Conservation (phyloP, 2,888 invertebrate genomes). For the Rhagonycha fulva region DNA sequence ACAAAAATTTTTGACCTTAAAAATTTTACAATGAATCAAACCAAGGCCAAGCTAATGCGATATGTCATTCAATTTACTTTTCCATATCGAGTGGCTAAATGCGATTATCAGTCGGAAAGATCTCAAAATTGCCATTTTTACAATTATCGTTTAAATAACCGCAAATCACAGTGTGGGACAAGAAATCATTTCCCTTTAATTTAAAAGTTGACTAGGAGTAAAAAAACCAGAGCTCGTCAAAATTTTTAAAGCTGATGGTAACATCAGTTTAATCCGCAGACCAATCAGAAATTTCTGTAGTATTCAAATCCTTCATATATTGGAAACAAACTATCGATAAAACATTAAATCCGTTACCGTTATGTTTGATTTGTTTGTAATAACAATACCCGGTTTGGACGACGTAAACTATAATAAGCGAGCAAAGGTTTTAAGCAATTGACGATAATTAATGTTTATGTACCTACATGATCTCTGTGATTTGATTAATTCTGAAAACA, state of each 20-base stretch:
- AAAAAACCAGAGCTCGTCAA: not conserved
- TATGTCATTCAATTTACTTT: not conserved
- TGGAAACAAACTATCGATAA: not conserved
- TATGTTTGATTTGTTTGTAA: not conserved
- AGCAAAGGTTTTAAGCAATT: not conserved
- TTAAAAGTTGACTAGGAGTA: not conserved
- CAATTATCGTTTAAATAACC: not conserved
- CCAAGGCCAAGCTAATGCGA: not conserved
- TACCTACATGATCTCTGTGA: not conserved
- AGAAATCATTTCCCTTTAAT: not conserved
- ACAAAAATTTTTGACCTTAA: not conserved
- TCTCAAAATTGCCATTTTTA: not conserved
- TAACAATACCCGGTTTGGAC: not conserved
- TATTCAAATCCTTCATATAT: not conserved
- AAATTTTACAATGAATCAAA: not conserved
- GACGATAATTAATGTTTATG: slow-evolving; percentile 2
- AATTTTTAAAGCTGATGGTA: not conserved
- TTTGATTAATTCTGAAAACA: not conserved
- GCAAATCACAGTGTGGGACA: not conserved
- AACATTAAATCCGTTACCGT: not conserved
- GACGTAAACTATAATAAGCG: not conserved
- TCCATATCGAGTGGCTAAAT: not conserved
- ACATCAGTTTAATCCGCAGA: no score
- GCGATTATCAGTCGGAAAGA: not conserved
- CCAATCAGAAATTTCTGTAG: not conserved